phyloP scores from a whole-genome alignment of 2,113 vertebrate genomes.

The Hyaena hyaena region DNA sequence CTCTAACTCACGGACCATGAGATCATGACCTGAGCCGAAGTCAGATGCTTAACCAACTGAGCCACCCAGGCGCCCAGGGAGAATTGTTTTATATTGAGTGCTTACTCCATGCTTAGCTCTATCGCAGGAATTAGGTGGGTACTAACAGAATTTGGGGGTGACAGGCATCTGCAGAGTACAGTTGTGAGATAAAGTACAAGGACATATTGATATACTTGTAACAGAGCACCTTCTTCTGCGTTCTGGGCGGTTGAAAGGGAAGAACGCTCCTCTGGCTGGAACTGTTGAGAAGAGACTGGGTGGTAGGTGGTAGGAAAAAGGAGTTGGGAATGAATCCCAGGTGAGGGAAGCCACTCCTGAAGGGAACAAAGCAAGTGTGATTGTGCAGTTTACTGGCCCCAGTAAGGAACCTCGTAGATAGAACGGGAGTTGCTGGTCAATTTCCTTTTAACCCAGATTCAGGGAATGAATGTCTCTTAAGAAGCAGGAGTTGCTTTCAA shows the following conservation, averaged over 20 bases:
- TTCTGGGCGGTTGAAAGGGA: not conserved
- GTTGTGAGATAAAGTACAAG: not conserved
- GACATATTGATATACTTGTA: not conserved
- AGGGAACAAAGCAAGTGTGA: not conserved
- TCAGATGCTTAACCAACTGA: too few relatives aligned
- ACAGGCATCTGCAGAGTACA: not conserved
- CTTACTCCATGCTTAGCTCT: not conserved
- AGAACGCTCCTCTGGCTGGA: not conserved
- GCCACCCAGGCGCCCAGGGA: not conserved
- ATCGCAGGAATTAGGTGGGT: not conserved
- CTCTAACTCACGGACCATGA: too few relatives aligned
- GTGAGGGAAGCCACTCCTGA: not conserved
- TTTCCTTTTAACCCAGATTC: not conserved
- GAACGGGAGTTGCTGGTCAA: not conserved
- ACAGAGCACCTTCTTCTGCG: not conserved
- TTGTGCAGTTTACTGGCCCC: not conserved
- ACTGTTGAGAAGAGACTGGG: not conserved
- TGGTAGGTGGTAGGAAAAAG: not conserved
- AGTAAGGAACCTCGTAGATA: too few relatives aligned
- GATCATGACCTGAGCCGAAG: too few relatives aligned
- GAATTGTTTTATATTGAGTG: not conserved
- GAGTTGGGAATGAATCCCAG: not conserved
- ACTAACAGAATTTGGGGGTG: not conserved
- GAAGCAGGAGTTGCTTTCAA: not conserved
- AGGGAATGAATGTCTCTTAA: not conserved